Conservation (phyloP, 2,113 vertebrate genomes). For the Neolamprologus falcicula region DNA sequence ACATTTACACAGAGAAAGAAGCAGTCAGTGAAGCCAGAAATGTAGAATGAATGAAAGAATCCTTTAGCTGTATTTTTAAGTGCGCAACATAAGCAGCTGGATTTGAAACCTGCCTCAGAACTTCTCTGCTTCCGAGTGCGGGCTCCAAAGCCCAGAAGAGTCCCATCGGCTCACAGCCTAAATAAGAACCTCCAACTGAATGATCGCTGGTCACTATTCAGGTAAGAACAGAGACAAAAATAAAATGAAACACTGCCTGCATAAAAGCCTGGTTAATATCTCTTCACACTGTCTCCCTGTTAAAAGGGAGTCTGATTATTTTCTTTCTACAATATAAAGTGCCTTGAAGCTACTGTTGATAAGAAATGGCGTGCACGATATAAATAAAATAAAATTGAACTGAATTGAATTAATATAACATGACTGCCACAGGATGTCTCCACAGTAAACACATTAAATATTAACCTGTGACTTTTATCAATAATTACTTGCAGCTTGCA, state of each 20-base stretch:
- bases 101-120: conserved; percentile 48
- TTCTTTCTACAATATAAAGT: neutral
- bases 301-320: neutral
- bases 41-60: neutral
- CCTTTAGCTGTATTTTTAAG: neutral
- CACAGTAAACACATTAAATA: neutral
- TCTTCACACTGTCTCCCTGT: neutral
- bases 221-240: neutral
- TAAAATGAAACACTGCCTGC: neutral
- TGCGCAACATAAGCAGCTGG: neutral
- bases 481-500: neutral
- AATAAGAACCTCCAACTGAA: conserved; percentile 65
- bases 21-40: neutral
- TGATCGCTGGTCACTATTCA: conserved; percentile 47
- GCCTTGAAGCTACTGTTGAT: neutral
- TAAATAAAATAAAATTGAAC: neutral
- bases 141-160: conserved; percentile 66
- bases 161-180: conserved; percentile 69
- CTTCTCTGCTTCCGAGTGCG: conserved; percentile 36
- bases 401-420: neutral
- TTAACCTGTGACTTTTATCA: neutral
- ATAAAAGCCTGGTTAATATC: neutral
- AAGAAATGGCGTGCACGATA: neutral
- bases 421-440: neutral
- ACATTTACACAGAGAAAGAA: neutral